Percentiles rank a stretch among this genome's conserved stretches.
phyloP scores from a whole-genome alignment of 2,797 vertebrate genomes.

The Phrynocephalus guinanensis region DNA sequence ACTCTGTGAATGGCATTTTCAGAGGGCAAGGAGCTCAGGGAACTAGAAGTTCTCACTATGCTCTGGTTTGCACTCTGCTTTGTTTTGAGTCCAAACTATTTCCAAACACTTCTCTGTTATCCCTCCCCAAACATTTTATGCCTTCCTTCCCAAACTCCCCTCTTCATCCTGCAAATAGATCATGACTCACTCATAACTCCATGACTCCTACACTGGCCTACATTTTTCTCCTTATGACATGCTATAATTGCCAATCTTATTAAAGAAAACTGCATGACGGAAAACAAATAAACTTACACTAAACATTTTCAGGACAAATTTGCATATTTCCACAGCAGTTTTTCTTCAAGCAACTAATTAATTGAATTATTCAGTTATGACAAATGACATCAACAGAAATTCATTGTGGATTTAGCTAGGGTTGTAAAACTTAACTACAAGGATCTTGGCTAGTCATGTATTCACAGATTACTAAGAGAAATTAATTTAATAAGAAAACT shows the following conservation, averaged over 20 bases:
- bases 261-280: not conserved
- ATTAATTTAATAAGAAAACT: constrained; percentile 29
- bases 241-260: not conserved
- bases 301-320: constrained; percentile 8
- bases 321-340: constrained; percentile 3
- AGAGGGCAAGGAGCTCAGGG: too few species aligned
- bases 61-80: too few species aligned
- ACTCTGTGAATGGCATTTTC: too few species aligned
- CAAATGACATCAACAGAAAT: not conserved
- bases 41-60: too few species aligned
- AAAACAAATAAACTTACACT: constrained; percentile 15
- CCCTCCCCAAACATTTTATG: too few species aligned
- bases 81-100: not conserved
- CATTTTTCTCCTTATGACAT: not conserved
- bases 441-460: constrained; percentile 17
- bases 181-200: not conserved
- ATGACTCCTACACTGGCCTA: not conserved
- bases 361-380: constrained; percentile 20
- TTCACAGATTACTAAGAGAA: not conserved
- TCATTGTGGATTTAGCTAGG: constrained; percentile 7
- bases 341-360: constrained; percentile 19
- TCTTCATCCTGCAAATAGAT: not conserved
- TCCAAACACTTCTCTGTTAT: not conserved
- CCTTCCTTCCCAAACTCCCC: too few species aligned
- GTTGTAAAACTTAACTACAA: constrained; percentile 34